Percentiles rank a stretch among this genome's conserved stretches.
Evolutionary conservation across 2,888 invertebrate species (phyloP).

Genomic region (Cosmorhoe ocellata): DNA sequence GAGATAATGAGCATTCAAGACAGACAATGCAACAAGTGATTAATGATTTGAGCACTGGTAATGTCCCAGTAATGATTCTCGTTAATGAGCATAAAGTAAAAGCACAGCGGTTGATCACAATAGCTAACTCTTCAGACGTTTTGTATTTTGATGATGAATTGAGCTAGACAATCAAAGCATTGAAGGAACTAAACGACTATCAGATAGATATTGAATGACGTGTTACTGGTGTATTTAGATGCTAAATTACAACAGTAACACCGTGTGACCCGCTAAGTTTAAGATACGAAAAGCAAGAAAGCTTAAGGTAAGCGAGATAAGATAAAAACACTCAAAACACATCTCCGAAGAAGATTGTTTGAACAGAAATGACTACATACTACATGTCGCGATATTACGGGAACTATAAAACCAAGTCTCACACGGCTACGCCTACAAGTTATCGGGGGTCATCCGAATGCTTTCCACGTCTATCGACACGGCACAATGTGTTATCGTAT

Average conservation of each 20-base stretch:
- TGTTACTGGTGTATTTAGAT: no score
- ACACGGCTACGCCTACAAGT: conserved; percentile 43
- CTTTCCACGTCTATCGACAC: conserved; percentile 49
- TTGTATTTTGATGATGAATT: conserved; percentile 22
- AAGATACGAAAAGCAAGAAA: conserved; percentile 16
- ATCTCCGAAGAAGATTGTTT: conserved; percentile 19
- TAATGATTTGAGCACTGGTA: conserved; percentile 32
- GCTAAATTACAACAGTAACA: conserved; percentile 12
- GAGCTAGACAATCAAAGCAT: conserved; percentile 9
- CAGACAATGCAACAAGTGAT: conserved; percentile 32
- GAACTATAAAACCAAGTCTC: conserved; percentile 33
- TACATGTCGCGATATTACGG: conserved; percentile 34
- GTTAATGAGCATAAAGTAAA: conserved; percentile 32
- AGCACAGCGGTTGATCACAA: conserved; percentile 25
- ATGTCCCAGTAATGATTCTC: conserved; percentile 29
- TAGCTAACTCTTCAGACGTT: conserved; percentile 19
- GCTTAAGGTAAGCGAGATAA: conserved; percentile 21
- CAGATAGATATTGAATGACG: not conserved
- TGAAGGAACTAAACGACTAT: conserved; percentile 1
- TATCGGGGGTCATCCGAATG: conserved; percentile 51
- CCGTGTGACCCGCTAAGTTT: conserved; percentile 18
- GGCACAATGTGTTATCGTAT: conserved; percentile 51
- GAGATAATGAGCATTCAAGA: conserved; percentile 30
- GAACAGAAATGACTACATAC: conserved; percentile 32
- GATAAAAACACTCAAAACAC: conserved; percentile 23